Conservation (phyloP, 35 echinoderm and acorn worm species). For the Anneissia japonica region DNA sequence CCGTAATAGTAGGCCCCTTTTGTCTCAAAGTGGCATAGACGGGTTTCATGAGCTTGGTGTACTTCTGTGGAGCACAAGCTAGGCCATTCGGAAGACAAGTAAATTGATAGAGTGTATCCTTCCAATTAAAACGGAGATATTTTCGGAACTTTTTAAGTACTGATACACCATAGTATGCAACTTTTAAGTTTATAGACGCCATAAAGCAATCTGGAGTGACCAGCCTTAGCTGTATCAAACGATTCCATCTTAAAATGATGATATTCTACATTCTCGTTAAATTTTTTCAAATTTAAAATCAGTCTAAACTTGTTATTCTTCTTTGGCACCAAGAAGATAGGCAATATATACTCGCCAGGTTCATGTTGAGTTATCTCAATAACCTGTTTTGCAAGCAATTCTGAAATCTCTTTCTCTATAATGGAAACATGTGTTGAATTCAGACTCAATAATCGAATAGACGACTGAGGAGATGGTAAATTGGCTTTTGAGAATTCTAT, state of each 20-base stretch:
- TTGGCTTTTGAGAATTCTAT: too few relatives aligned
- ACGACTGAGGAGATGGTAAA: too few relatives aligned
- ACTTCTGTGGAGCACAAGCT: too few relatives aligned
- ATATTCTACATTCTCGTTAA: constrained; percentile 58
- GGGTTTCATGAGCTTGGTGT: too few relatives aligned
- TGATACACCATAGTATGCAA: constrained; percentile 69
- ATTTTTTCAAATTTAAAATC: constrained; percentile 56
- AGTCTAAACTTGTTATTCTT: constrained; percentile 53
- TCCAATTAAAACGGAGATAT: too few relatives aligned
- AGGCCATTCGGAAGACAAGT: too few relatives aligned
- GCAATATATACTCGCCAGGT: not conserved
- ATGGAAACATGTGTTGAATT: too few relatives aligned
- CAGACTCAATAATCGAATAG: too few relatives aligned
- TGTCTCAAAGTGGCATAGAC: constrained; percentile 25
- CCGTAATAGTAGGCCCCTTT: not conserved
- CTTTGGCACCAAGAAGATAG: constrained; percentile 41
- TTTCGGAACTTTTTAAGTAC: too few relatives aligned
- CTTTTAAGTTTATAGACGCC: too few relatives aligned
- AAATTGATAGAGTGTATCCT: too few relatives aligned
- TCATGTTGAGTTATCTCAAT: not conserved
- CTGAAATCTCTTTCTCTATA: not conserved
- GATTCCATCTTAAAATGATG: constrained; percentile 71
- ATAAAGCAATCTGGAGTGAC: constrained; percentile 47
- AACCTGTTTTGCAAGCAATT: constrained; percentile 2
- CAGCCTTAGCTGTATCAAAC: constrained; percentile 38